Conservation (phyloP, 2,113 vertebrate species). For the Thryonomys swinderianus region DNA sequence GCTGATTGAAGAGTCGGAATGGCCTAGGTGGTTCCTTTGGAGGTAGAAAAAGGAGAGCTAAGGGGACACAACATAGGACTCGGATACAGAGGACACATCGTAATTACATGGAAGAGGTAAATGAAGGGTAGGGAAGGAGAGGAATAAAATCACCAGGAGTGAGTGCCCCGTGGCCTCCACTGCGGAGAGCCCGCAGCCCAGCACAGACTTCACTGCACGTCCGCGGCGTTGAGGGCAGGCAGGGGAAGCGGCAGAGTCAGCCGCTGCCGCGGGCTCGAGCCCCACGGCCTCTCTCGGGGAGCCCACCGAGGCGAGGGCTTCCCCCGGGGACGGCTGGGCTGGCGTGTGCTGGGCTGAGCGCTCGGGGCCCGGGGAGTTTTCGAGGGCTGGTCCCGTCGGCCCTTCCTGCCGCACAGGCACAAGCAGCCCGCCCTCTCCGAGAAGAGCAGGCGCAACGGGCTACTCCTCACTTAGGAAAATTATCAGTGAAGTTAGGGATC, state of each 20-base stretch:
- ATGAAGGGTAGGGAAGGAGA: neutral
- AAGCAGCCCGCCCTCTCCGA: neutral
- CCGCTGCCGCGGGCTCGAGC: neutral
- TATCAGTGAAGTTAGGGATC: neutral
- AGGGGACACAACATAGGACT: neutral
- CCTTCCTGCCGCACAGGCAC: accelerated
- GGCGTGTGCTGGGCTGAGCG: neutral
- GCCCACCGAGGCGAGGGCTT: neutral
- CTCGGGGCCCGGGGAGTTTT: neutral
- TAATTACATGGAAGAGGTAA: neutral
- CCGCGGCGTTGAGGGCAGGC: neutral
- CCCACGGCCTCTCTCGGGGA: too few species aligned
- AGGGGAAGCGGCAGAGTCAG: neutral
- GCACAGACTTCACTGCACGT: neutral
- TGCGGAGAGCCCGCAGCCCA: neutral
- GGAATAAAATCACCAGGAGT: neutral
- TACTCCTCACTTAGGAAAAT: neutral
- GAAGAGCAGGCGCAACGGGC: neutral
- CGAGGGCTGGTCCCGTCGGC: neutral
- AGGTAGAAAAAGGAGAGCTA: neutral
- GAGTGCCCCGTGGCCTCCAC: too few species aligned
- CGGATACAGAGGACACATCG: too few species aligned
- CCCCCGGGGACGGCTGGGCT: neutral
- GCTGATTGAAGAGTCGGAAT: neutral
- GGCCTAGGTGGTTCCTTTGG: neutral